Base-by-base conservation (phyloP, 92 coral and sea anemone species). In the Zoanthus sansibaricus region DNA sequence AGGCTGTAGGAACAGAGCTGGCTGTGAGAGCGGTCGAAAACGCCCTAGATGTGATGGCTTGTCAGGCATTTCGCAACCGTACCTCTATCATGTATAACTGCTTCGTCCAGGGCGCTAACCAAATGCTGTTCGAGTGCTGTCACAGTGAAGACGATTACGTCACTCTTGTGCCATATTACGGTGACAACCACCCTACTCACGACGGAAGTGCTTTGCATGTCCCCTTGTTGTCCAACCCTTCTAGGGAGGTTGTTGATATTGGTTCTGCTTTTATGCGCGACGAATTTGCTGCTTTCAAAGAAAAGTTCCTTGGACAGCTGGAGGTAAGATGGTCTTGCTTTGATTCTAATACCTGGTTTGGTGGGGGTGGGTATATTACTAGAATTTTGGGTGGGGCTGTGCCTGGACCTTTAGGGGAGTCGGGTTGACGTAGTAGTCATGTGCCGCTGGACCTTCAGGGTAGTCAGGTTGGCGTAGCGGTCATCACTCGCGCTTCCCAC, bases 51-150 rank as follows among this genome's bases (percentile, higher is more conserved):
- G 94, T 91, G 20, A 82, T 93, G 93, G 83, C 96, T 14, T 71
- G 92, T 37, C 92, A 94, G 25, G 89, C 93, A n/a, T 42, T 88
- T 4, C 89, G 93, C 70, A 91, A 89, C 72, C 92, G 86, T 70
- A 94, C 92, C 15, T 90, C 92, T 33, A 82, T 91, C 76, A 97
- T 97, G 99, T 93, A 98, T 11, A 87, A 95, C 90, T 93, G 97
- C 66, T 97, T 95, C 51, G 98, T 97, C 18, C 94, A 94, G 84
- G 99, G 96, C 18, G 96, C 99, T 4, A 95, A 92, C 71, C 92
- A 86, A 54, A 95, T 95, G 91, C 52, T 95, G 79, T 92, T 97
- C 67, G 99, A 95, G 91, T 87, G 92, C 85, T 92, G 92, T 75
- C 95, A 90, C 47, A 92, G 91, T 82, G 92, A 95, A 82, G 91